Conservation (phyloP, 2,797 vertebrate genomes). For the Epinephelus awoara region DNA sequence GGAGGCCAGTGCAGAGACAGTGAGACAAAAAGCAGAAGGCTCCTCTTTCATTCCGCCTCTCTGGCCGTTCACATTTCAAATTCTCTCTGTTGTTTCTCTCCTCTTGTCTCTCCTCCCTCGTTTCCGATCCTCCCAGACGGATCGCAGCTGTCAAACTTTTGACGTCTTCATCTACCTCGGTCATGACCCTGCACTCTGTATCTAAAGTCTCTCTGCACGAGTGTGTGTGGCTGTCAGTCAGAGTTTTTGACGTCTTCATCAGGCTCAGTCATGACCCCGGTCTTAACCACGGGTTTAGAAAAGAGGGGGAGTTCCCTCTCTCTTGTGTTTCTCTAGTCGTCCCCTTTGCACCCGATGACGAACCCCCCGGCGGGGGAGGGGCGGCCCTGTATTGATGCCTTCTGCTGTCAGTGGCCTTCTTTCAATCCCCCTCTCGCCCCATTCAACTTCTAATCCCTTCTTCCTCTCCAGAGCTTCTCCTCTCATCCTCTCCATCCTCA, state of each 20-base stretch:
- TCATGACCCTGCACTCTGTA: slow-evolving; percentile 87
- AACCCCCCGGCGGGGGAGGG: slow-evolving; percentile 75
- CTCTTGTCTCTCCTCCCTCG: slow-evolving; percentile 63
- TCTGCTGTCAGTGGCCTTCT: slow-evolving; percentile 82
- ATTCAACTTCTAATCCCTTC: slow-evolving; percentile 82
- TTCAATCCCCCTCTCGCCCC: slow-evolving; percentile 65
- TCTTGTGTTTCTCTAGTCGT: slow-evolving; percentile 73
- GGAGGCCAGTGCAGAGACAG: slow-evolving; percentile 44
- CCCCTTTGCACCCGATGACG: slow-evolving; percentile 74
- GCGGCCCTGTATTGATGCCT: slow-evolving; percentile 76
- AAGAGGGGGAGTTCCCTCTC: slow-evolving; percentile 75
- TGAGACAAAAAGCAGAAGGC: slow-evolving; percentile 71
- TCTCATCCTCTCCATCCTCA: slow-evolving; percentile 73
- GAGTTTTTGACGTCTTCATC: slow-evolving; percentile 94
- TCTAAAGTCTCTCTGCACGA: slow-evolving; percentile 63
- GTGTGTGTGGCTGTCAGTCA: slow-evolving; percentile 89
- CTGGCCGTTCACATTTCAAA: slow-evolving; percentile 69
- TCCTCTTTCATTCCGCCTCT: slow-evolving; percentile 70
- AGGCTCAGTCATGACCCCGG: slow-evolving; percentile 90
- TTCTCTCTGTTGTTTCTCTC: slow-evolving; percentile 74
- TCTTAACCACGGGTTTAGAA: slow-evolving; percentile 74
- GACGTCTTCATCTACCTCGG: slow-evolving; percentile 96
- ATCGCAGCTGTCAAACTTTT: slow-evolving; percentile 92
- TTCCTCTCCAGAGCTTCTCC: slow-evolving; percentile 72
- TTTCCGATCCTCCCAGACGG: slow-evolving; percentile 85